Base-by-base conservation (phyloP, 2,888 invertebrate species). In the Stenotaenia linearis region DNA sequence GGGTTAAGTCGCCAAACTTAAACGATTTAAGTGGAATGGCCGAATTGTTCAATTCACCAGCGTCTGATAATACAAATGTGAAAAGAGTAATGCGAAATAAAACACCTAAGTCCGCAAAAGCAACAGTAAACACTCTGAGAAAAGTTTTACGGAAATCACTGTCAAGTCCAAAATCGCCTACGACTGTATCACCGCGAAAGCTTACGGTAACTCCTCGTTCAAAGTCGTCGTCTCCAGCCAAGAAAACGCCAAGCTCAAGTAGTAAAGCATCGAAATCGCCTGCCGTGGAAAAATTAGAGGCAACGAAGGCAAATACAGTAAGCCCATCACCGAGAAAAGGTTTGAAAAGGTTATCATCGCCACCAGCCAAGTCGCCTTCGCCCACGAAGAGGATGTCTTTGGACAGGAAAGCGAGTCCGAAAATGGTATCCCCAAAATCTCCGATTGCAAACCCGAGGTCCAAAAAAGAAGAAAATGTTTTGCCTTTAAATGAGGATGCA, bases 61-160 rank as follows among this genome's bases (percentile, higher is more conserved):
- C 80, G n/a, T n/a, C n/a, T 7, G 82, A 82, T 74, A 82, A 81
- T 40, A 80, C 74, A 10, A 40, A 82, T 15, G 80, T 81, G 1
- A 75, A n/a, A 18, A 82, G 82, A 21, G 40, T 82, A 2, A 82
- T 81, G 75, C 25, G 79, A 1, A 32, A 9, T 6, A 32, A 9
- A n/a, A n/a, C n/a, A n/a, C n/a, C n/a, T n/a, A n/a, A n/a, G n/a
- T n/a, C n/a, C n/a, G n/a, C n/a, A n/a, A n/a, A n/a, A n/a, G n/a
- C n/a, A n/a, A n/a, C n/a, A n/a, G n/a, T n/a, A n/a, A n/a, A n/a
- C n/a, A n/a, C n/a, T n/a, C n/a, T 32, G 32, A 32, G 32, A 32
- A 32, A 32, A 32, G 32, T 6, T 32, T 32, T 32, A 9, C 32
- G 32, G 9, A 32, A 4, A 32, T 32, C 32, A n/a, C 45, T 45